Conservation (phyloP, 2,797 vertebrate genomes). For the Sarcoramphus papa region DNA sequence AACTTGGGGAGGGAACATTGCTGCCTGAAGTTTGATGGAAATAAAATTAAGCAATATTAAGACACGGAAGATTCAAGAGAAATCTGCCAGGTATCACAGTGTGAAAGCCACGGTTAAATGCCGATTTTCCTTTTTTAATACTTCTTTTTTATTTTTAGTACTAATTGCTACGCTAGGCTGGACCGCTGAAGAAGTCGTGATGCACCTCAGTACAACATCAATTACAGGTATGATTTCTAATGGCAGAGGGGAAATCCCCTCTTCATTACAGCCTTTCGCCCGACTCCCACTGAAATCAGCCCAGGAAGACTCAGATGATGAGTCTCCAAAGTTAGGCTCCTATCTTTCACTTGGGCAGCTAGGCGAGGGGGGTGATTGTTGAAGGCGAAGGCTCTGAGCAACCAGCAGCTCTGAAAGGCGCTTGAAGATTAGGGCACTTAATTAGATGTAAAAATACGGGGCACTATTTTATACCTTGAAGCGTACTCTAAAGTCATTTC, state of each 20-base stretch:
- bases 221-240: background rate
- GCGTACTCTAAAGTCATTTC: background rate
- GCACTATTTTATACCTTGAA: background rate
- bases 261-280: background rate
- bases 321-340: background rate
- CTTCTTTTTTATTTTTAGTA: background rate
- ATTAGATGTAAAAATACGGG: background rate
- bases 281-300: background rate
- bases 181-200: background rate
- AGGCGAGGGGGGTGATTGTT: background rate
- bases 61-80: background rate
- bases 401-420: background rate
- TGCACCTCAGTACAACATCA: background rate
- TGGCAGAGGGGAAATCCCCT: background rate
- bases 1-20: background rate
- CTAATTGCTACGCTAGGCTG: background rate
- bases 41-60: background rate
- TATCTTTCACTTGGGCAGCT: background rate
- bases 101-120: background rate
- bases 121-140: background rate
- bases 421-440: background rate
- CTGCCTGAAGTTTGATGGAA: background rate
- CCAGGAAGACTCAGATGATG: accelerated
- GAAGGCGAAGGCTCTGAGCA: background rate
- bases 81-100: background rate